These are phyloP conservation scores for Colletes collaris DNA, from an alignment of 2,888 invertebrate genomes.

Conservation along the genomic window DNA sequence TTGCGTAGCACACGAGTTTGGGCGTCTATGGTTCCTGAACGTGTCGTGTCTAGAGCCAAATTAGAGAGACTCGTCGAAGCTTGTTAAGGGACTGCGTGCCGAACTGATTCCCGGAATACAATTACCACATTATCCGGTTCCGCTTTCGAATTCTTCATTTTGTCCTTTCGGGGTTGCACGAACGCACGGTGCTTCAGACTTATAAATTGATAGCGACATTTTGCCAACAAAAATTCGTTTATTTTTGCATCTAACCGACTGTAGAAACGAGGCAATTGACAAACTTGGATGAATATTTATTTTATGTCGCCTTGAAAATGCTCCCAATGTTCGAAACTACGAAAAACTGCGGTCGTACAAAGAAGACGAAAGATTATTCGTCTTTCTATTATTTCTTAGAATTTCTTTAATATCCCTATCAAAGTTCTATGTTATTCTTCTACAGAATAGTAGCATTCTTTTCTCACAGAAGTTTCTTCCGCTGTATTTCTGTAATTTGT, in stretches of 20 bases:
- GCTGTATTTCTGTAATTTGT: background rate
- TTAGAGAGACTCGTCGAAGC: conserved; percentile 56
- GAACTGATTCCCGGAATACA: conserved; percentile 71
- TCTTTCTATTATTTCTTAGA: too few relatives aligned
- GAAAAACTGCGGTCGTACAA: too few relatives aligned
- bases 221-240: conserved; percentile 5
- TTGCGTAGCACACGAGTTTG: conserved; percentile 32
- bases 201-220: background rate
- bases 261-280: too few relatives aligned
- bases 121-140: conserved; percentile 76
- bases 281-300: too few relatives aligned
- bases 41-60: conserved; percentile 62
- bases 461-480: background rate
- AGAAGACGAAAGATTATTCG: too few relatives aligned
- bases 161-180: conserved; percentile 57
- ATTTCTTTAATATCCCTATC: too few relatives aligned
- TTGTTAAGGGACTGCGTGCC: conserved; percentile 70
- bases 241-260: too few relatives aligned
- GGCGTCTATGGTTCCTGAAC: conserved; percentile 28
- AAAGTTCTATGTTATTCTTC: too few relatives aligned
- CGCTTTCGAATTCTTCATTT: conserved; percentile 74
- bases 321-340: too few relatives aligned
- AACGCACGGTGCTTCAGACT: too few relatives aligned
- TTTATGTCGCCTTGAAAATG: too few relatives aligned
- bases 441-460: too few relatives aligned